Conservation (phyloP, 1,140 invertebrate species). For the Chironomus striatipennis region DNA sequence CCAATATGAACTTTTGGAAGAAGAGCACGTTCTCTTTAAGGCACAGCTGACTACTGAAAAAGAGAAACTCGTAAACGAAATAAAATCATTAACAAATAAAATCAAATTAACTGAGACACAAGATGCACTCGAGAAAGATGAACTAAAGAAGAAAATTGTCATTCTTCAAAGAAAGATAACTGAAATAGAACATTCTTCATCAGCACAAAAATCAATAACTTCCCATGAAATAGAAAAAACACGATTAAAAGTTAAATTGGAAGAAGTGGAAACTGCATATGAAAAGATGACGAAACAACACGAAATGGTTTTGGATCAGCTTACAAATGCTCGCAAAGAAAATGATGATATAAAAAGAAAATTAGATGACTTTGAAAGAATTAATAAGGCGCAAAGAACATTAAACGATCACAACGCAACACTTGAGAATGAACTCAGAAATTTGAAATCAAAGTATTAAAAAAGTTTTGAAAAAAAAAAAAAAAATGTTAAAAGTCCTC, state of each 20-base stretch:
- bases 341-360: constrained; percentile 73
- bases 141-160: constrained; percentile 54
- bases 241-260: constrained; percentile 55
- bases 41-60: constrained; percentile 68
- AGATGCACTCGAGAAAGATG: constrained; percentile 30
- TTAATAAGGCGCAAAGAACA: constrained; percentile 69
- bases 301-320: constrained; percentile 58
- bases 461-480: too few relatives aligned
- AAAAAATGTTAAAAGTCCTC: too few relatives aligned
- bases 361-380: constrained; percentile 76
- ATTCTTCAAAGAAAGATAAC: constrained; percentile 53
- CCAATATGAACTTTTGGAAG: constrained; percentile 73
- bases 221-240: constrained; percentile 51
- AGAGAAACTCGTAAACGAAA: constrained; percentile 49
- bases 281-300: constrained; percentile 63
- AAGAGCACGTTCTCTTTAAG: constrained; percentile 71
- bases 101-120: constrained; percentile 33
- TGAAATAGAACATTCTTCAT: constrained; percentile 33
- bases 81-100: constrained; percentile 33
- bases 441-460: constrained; percentile 52
- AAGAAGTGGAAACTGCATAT: constrained; percentile 66
- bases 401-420: constrained; percentile 63
- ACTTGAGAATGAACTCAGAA: constrained; percentile 65
- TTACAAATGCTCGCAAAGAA: constrained; percentile 57
- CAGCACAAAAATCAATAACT: constrained; percentile 40